Evolutionary conservation across 2,888 invertebrate genomes (phyloP).

Genomic region (Mimas tiliae): DNA sequence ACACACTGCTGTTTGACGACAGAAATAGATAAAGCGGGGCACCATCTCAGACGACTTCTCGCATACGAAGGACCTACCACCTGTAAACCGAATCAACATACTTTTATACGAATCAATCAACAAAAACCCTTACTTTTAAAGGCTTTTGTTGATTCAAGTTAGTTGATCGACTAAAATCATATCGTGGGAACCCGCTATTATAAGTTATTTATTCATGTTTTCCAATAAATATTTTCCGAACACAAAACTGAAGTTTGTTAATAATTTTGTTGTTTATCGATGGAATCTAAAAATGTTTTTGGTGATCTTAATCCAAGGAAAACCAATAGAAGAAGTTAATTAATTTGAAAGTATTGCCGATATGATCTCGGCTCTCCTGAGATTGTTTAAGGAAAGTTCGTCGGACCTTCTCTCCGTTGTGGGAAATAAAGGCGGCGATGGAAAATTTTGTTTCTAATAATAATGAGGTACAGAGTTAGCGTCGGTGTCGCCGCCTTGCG

Average conservation of each 20-base stretch:
- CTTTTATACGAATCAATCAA: no score
- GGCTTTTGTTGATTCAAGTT: no score
- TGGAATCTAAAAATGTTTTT: constrained; percentile 22
- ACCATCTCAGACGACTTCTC: no score
- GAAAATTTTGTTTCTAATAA: constrained; percentile 38
- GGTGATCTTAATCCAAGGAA: constrained; percentile 36
- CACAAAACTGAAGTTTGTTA: constrained; percentile 29
- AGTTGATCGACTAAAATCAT: no score
- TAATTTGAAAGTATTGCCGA: constrained; percentile 54
- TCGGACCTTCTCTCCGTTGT: constrained; percentile 34
- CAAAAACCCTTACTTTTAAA: no score
- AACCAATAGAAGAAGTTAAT: constrained; percentile 57
- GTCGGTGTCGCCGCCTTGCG: constrained; percentile 30
- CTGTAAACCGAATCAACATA: no score
- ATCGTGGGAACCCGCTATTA: no score
- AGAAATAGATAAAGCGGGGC: no score
- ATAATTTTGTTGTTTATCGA: constrained; percentile 25
- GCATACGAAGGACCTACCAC: no score
- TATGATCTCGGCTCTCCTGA: constrained; percentile 44
- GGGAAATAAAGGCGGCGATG: constrained; percentile 30
- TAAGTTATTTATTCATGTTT: background rate
- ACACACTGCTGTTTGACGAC: no score
- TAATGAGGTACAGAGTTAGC: constrained; percentile 35
- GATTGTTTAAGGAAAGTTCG: constrained; percentile 47
- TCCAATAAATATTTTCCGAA: constrained; percentile 2